Evolutionary conservation across 2,113 vertebrate genomes (phyloP).

Genomic region (Phodopus roborovskii): DNA sequence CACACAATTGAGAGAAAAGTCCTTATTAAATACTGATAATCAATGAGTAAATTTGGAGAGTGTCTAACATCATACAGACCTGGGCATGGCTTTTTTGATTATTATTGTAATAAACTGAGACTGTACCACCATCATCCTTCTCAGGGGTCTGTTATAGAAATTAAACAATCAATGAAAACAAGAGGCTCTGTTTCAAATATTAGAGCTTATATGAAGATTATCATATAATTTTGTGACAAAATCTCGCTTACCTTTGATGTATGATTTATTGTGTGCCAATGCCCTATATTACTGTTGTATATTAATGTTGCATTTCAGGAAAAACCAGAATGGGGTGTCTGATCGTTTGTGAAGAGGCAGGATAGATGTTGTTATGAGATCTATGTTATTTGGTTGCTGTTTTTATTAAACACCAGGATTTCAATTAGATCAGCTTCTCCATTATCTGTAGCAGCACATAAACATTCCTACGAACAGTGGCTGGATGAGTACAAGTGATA

Average conservation of each 20-base stretch:
- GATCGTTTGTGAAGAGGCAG: not conserved
- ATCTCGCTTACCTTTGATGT: slow-evolving; percentile 29
- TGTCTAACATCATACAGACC: slow-evolving; percentile 1
- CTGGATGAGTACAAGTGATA: slow-evolving; percentile 32
- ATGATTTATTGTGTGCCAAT: slow-evolving; percentile 49
- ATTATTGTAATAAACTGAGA: not conserved
- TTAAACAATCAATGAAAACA: slow-evolving; percentile 22
- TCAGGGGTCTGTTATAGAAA: slow-evolving; percentile 55
- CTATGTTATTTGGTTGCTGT: slow-evolving; percentile 55
- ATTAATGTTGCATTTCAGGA: not conserved
- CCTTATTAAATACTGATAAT: not conserved
- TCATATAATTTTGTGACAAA: slow-evolving; percentile 26
- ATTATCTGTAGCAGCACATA: slow-evolving; percentile 62
- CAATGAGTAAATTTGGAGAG: slow-evolving; percentile 31
- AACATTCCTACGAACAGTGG: slow-evolving; percentile 47
- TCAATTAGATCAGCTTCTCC: slow-evolving; percentile 78
- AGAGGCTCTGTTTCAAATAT: slow-evolving; percentile 38
- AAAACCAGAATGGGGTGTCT: slow-evolving; percentile 41
- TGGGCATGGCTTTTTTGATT: slow-evolving; percentile 9
- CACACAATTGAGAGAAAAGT: not conserved
- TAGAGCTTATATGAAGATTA: not conserved
- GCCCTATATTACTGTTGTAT: slow-evolving; percentile 6
- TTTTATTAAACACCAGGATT: slow-evolving; percentile 74
- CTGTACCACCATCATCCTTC: not conserved
- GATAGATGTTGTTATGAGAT: slow-evolving; percentile 32